These are phyloP conservation scores for Pelmatolapia mariae DNA, from an alignment of 2,113 vertebrate species.

Conservation along the genomic window DNA sequence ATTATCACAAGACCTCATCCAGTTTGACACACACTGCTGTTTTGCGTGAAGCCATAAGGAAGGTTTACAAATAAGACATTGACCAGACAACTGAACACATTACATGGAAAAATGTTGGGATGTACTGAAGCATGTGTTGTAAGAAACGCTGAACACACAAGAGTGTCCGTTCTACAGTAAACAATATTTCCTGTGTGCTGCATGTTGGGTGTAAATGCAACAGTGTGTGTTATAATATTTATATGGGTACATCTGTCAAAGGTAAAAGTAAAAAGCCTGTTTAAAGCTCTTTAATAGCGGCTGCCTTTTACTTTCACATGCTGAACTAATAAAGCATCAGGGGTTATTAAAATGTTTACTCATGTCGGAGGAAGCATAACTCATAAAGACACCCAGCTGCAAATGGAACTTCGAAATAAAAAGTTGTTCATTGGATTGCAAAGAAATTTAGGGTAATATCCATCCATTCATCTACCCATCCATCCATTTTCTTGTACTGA, in stretches of 20 bases:
- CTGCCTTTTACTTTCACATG: slow-evolving; percentile 40
- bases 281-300: slow-evolving; percentile 47
- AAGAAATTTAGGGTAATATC: background rate
- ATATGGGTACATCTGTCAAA: slow-evolving; percentile 42
- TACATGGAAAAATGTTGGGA: background rate
- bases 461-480: background rate
- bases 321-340: slow-evolving; percentile 55
- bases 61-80: background rate
- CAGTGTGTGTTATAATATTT: slow-evolving; percentile 16
- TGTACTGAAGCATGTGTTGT: background rate
- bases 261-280: slow-evolving; percentile 42
- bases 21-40: background rate
- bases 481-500: background rate
- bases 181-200: background rate
- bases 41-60: background rate
- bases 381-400: slow-evolving; percentile 57
- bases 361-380: slow-evolving; percentile 26
- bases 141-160: background rate
- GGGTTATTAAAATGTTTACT: slow-evolving; percentile 56
- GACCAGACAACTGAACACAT: background rate
- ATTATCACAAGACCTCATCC: background rate
- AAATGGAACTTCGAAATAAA: slow-evolving; percentile 19
- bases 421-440: background rate
- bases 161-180: background rate
- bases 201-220: slow-evolving; percentile 17